Base-by-base conservation (phyloP, 1,140 invertebrate genomes). In the Cheumatopsyche charites region DNA sequence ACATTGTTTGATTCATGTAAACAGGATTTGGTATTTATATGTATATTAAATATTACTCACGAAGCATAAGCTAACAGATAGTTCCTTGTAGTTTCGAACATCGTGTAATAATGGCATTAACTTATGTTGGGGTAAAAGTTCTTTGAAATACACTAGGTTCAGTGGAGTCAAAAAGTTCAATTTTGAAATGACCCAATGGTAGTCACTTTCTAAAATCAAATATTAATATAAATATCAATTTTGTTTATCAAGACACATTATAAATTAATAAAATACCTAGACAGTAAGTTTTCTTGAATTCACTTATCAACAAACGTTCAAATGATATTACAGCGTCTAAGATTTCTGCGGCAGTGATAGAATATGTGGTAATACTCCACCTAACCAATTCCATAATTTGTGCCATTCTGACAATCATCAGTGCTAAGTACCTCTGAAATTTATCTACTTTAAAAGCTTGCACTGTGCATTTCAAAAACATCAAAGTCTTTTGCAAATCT, bases 151-250 rank as follows among this genome's bases (percentile, higher is more conserved):
- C 42, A 70, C 29, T 7, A 36, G 55, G 47, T 70, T 75, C 17
- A 75, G 62, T 5, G 74, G 74, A 49, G 41, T 71, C 3, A 75
- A 42, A 62, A 65, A 71, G n/a, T 21, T 45, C 1, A 75, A 23
- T 26, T 71, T 73, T 1, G 13, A 19, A 1, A 47, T n/a, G 26
- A 73, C 21, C 71, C 71, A 75, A 62, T 52, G 7, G 26, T 55
- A 71, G 42, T 71, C 71, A 23, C 36, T 72, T 62, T 73, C 74
- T 75, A 63, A 45, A 75, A 75, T n/a, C 19, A 42, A 11, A 1
- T 19, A 62, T 61, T 75, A 67, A 29, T 72, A 72, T 47, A 42
- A 19, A 42, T n/a, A 58, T n/a, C n/a, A n/a, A n/a, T n/a, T n/a
- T n/a, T n/a, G n/a, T n/a, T n/a, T n/a, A n/a, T n/a, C n/a, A n/a